A percentile compares a stretch with the other conserved stretches of the same genome.
Evolutionary conservation across 2,797 vertebrate genomes (phyloP).

Genomic region (Neosilurus hyrtlii): DNA sequence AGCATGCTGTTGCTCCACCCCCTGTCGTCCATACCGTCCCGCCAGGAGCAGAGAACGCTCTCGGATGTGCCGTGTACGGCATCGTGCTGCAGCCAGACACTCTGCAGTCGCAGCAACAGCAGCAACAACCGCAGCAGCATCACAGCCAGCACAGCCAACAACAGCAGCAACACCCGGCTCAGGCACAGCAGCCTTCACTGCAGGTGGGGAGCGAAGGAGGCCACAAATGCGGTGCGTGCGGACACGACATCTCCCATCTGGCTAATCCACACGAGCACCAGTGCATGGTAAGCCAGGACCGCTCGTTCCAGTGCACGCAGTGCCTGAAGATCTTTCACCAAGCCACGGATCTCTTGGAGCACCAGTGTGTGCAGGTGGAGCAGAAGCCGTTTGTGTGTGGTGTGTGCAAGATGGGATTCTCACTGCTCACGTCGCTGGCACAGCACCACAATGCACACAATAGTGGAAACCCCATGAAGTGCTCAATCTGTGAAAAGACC

Average conservation of each 20-base stretch:
- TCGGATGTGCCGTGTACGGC: slow-evolving; percentile 93
- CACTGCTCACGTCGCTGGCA: slow-evolving; percentile 90
- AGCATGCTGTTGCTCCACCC: slow-evolving; percentile 84
- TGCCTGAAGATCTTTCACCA: slow-evolving; percentile 98
- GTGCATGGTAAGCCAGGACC: slow-evolving; percentile 90
- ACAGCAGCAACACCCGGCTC: slow-evolving; percentile 67
- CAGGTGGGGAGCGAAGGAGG: slow-evolving; percentile 76
- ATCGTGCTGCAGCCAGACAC: slow-evolving; percentile 90
- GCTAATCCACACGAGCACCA: slow-evolving; percentile 94
- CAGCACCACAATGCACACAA: slow-evolving; percentile 95
- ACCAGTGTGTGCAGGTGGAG: slow-evolving; percentile 96
- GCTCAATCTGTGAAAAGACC: slow-evolving; percentile 97
- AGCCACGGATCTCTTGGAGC: slow-evolving; percentile 92
- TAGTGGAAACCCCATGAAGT: slow-evolving; percentile 87
- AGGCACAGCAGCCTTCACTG: slow-evolving; percentile 71
- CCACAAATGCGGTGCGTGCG: slow-evolving; percentile 90
- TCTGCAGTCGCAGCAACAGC: slow-evolving; percentile 78
- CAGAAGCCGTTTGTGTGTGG: slow-evolving; percentile 98
- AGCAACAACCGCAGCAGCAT: slow-evolving; percentile 70
- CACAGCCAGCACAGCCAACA: slow-evolving; percentile 64
- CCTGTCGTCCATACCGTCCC: slow-evolving; percentile 88
- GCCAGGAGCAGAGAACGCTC: slow-evolving; percentile 78
- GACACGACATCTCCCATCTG: slow-evolving; percentile 90
- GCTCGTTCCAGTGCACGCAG: slow-evolving; percentile 97
- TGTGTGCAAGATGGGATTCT: slow-evolving; percentile 98